Evolutionary conservation across 2,797 vertebrate genomes (phyloP).

Genomic region (Hypotaenidia philippensis): DNA sequence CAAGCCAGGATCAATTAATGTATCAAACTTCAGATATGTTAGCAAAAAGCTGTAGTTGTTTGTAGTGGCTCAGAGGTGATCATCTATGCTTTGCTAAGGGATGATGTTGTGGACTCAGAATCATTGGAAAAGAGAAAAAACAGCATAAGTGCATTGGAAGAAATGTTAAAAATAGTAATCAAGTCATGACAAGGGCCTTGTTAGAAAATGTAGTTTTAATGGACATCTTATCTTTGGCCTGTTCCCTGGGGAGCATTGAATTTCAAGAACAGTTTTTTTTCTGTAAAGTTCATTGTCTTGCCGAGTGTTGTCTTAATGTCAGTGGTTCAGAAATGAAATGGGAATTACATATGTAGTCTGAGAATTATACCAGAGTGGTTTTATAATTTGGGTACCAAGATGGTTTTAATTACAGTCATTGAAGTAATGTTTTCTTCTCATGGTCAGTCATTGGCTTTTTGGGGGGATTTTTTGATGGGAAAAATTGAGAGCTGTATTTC

Average conservation of each 20-base stretch:
- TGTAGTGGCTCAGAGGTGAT: not conserved
- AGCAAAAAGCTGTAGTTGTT: not conserved
- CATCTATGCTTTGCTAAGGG: constrained; percentile 8
- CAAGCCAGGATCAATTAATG: not conserved
- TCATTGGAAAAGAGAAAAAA: not conserved
- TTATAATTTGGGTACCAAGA: constrained; percentile 35
- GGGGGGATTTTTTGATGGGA: not conserved
- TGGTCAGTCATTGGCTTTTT: constrained; percentile 23
- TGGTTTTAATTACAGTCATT: constrained; percentile 46
- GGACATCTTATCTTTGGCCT: constrained; percentile 5
- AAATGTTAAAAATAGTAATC: not conserved
- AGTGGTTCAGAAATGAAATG: constrained; percentile 3
- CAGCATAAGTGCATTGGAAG: not conserved
- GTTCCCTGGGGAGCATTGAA: not conserved
- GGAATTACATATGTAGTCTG: constrained; percentile 39
- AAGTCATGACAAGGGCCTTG: not conserved
- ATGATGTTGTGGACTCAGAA: not conserved
- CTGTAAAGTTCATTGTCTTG: constrained; percentile 41
- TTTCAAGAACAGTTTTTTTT: constrained; percentile 57
- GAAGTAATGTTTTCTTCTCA: constrained; percentile 36
- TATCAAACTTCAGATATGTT: not conserved
- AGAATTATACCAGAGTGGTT: constrained; percentile 25
- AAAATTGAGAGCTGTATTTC: not conserved
- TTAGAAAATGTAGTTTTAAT: constrained; percentile 35
- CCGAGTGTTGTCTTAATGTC: constrained; percentile 31